Percentiles rank a stretch among this genome's conserved stretches.
These are phyloP conservation scores for Zaprionus lineosus DNA, from an alignment of 2,888 invertebrate species.

Conservation along the genomic window DNA sequence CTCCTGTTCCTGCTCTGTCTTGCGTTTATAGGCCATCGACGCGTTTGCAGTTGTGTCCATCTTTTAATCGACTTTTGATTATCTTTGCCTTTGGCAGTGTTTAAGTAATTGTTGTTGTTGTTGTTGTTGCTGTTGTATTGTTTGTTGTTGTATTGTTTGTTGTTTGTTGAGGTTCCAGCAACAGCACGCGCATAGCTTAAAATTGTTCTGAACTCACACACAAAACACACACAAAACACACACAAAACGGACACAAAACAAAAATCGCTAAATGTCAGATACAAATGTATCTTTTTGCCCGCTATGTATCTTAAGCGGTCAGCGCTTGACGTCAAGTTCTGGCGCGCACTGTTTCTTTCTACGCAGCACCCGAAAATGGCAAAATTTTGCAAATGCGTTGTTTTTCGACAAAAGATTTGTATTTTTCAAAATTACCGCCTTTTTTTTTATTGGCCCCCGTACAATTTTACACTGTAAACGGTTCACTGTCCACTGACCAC, in stretches of 20 bases:
- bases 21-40: constrained; percentile 43
- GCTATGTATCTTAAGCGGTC: constrained; percentile 1
- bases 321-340: constrained; percentile 50
- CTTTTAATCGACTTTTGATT: background rate
- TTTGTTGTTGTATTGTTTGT: constrained; percentile 9
- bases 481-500: too few species aligned
- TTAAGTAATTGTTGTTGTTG: background rate
- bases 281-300: constrained; percentile 17
- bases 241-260: too few species aligned
- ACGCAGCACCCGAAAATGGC: constrained; percentile 44
- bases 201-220: constrained; percentile 13
- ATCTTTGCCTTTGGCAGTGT: background rate
- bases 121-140: constrained; percentile 5
- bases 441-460: too few species aligned
- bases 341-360: constrained; percentile 36
- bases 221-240: too few species aligned
- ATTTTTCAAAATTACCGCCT: background rate
- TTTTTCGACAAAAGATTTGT: constrained; percentile 3
- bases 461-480: background rate
- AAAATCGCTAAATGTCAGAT: constrained; percentile 15
- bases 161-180: constrained; percentile 1
- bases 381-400: constrained; percentile 31
- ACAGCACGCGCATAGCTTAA: constrained; percentile 38
- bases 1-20: constrained; percentile 47
- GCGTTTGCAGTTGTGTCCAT: background rate